Percentiles rank a stretch among this genome's conserved stretches.
These are phyloP conservation scores for Orussus abietinus DNA, from an alignment of 1,140 invertebrate species.

Conservation along the genomic window DNA sequence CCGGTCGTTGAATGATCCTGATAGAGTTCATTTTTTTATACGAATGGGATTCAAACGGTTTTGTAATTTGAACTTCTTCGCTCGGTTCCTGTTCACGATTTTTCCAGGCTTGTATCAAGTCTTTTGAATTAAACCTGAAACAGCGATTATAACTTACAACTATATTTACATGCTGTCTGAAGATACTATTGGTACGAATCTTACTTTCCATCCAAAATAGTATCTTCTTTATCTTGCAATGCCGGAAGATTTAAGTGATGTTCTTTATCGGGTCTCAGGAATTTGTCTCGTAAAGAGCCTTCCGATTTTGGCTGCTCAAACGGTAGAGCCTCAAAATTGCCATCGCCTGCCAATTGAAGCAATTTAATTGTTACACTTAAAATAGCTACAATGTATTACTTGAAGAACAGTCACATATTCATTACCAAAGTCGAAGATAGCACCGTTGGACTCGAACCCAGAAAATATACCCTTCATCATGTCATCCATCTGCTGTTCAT, in stretches of 20 bases:
- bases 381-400: not conserved
- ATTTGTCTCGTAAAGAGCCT: slow-evolving; percentile 42
- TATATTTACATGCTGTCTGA: slow-evolving; percentile 5
- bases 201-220: slow-evolving; percentile 56
- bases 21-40: slow-evolving; percentile 40
- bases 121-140: slow-evolving; percentile 41
- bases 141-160: slow-evolving; percentile 6
- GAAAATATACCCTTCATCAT: slow-evolving; percentile 31
- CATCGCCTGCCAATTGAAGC: slow-evolving; percentile 8
- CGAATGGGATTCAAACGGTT: slow-evolving; percentile 8
- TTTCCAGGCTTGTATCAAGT: slow-evolving; percentile 44
- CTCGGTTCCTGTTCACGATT: slow-evolving; percentile 14
- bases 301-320: slow-evolving; percentile 7
- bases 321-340: slow-evolving; percentile 10
- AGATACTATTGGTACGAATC: too few species aligned
- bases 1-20: slow-evolving; percentile 39
- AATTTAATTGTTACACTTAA: not conserved
- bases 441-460: slow-evolving; percentile 13
- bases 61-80: not conserved
- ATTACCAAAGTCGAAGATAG: slow-evolving; percentile 10
- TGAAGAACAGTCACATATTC: not conserved
- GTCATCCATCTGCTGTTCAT: slow-evolving; percentile 38
- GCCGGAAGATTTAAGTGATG: slow-evolving; percentile 14
- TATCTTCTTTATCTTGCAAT: slow-evolving; percentile 43
- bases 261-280: slow-evolving; percentile 48